Evolutionary conservation across 2,888 invertebrate species (phyloP), one percentile per base, ranked within the genome.

Genomic region (Pristionchus maxplancki): DNA sequence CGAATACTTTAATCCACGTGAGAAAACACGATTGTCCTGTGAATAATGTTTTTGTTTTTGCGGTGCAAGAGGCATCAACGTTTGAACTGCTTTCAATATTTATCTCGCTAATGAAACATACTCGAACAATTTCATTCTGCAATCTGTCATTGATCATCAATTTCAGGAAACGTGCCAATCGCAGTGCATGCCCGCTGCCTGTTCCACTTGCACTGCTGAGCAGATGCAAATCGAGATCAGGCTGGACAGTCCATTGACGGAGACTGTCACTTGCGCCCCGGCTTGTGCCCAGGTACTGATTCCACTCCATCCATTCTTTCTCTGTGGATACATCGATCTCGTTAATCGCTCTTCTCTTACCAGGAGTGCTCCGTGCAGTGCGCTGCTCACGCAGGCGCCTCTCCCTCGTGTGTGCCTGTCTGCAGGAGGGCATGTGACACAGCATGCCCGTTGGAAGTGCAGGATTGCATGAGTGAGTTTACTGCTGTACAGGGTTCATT

Each of bases 201-300:
- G 86, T 48, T 87, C 86, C 1, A 71, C 86, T 17, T 87, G 86
- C 50, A 24, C 67, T 17, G 48, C 86, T 0, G 86, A 87, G 34
- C 5, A n/a, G 11, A 67, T 87, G 86, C 86, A 87, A 31, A 71
- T 87, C 20, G 48, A 87, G 86, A 87, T 87, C 34, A 37, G 34
- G 37, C 34, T 87, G 50, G 71, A 87, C 34, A 24, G 24, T 28
- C 86, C 86, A 11, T 48, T 87, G 34, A 71, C 67, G 1, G 86
- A 87, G 71, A 87, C 71, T 31, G 86, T 87, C 28, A 71, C 86
- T 17, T 87, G 86, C n/a, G 86, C 86, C 20, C 86, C 86, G 20
- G 67, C 86, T 24, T 87, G 86, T 34, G 86, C 86, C 0, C 67
- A 87, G 48, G 86, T 87, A 6, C 1, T 34, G 4, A 34, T 34